Base-by-base conservation (phyloP, 2,888 invertebrate genomes). In the Callyntrura sp. region DNA sequence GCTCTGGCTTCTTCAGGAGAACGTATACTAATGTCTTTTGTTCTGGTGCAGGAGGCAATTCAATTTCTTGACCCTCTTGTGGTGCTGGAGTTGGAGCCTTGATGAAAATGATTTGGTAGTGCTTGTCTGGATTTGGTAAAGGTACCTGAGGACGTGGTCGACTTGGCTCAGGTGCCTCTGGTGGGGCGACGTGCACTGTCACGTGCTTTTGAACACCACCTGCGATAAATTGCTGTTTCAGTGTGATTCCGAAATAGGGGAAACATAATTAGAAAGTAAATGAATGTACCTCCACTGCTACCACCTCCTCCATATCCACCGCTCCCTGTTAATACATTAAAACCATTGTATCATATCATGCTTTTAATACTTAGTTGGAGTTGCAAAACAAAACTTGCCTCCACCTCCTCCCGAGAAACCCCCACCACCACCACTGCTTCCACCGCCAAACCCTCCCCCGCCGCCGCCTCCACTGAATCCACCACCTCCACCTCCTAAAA, bases 141-240 rank as follows among this genome's bases (percentile, higher is more conserved):
- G 94, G 94, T 0, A 94, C 94, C 1, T 95, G 94, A 1, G 94
- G 96, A 12, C 90, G 91, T 9, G 86, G 65, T 57, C 85, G 81
- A 2, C 45, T 23, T n/a, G 88, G 82, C 9, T 35, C 25, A 6
- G 84, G 73, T 23, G 91, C 89, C 94, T 98, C 98, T 94, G 98
- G 97, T 87, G 98, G 98, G 78, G 98, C 98, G 20, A 98, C 97
- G 94, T 98, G 98, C 20, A 98, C 98, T 95, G 98, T 98, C 14
- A 98, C 98, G 51, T 91, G 91, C 73, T 91, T 91, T 84, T 91
- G 91, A 23, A 90, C 85, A 14, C 81, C 78, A 17, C 65, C 85
- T 73, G 17, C 43, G 17, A 28, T 35, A 70, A 65, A 25, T 65
- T 65, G 48, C 14, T n/a, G n/a, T n/a, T n/a, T n/a, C n/a, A n/a